Conservation (phyloP, 2,113 vertebrate species). For the Phylloscopus trochilus region DNA sequence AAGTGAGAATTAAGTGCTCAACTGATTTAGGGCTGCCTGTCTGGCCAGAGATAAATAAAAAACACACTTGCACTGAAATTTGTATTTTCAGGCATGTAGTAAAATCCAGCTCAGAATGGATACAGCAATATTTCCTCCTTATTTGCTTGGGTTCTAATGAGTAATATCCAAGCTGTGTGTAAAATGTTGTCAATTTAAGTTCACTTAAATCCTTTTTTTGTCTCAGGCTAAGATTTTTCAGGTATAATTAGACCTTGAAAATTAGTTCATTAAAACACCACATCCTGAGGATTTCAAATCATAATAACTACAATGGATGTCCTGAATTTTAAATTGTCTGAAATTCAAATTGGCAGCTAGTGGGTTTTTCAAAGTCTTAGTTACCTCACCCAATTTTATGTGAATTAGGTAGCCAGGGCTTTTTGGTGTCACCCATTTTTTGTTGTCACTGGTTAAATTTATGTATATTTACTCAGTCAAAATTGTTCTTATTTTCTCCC, state of each 20-base stretch:
- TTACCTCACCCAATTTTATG: background rate
- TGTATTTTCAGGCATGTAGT: background rate
- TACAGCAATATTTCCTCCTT: background rate
- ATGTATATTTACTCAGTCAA: background rate
- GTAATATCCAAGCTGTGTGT: background rate
- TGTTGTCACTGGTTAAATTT: background rate
- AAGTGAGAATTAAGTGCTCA: background rate
- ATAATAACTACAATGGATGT: background rate
- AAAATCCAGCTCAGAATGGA: background rate
- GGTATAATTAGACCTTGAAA: slow-evolving; percentile 9
- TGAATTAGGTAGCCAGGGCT: background rate
- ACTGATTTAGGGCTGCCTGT: background rate
- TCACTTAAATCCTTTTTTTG: background rate
- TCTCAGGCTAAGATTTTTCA: background rate
- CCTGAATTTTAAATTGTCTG: background rate
- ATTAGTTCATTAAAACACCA: background rate
- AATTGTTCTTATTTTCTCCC: background rate
- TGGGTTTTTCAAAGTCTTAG: background rate
- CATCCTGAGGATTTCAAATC: background rate
- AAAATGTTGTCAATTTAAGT: background rate
- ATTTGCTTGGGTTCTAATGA: background rate
- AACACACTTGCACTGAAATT: background rate
- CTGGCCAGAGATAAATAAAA: background rate
- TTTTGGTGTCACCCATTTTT: background rate
- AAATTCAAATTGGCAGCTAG: background rate